A percentile compares a stretch with the other conserved stretches of the same genome.
phyloP scores from a whole-genome alignment of 37 sponge, comb jelly and placozoan genomes.

The Aphrocallistes beatrix region DNA sequence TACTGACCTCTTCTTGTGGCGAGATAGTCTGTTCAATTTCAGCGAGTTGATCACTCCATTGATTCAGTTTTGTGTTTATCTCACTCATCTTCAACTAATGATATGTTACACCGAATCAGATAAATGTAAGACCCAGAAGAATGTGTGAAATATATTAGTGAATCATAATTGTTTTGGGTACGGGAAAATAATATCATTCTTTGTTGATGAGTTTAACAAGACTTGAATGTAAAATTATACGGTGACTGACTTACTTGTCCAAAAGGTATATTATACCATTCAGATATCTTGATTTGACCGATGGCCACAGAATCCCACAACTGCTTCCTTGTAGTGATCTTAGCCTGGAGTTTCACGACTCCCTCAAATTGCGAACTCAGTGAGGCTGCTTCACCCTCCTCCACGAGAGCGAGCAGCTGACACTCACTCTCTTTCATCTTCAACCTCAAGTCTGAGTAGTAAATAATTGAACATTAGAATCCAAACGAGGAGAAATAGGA shows the following conservation, averaged over 20 bases:
- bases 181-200: too few relatives aligned
- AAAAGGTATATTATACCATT: neutral
- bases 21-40: neutral
- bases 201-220: too few relatives aligned
- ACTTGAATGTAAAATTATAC: too few relatives aligned
- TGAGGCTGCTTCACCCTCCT: neutral
- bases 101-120: too few relatives aligned
- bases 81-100: neutral
- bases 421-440: neutral
- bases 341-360: neutral
- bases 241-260: neutral
- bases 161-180: too few relatives aligned
- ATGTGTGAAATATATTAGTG: too few relatives aligned
- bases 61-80: neutral
- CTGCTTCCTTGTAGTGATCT: neutral
- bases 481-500: neutral
- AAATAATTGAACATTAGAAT: neutral
- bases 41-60: neutral
- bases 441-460: neutral
- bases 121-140: too few relatives aligned
- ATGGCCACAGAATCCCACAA: slow-evolving; percentile 8
- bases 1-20: neutral
- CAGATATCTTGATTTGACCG: neutral
- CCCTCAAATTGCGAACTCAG: neutral
- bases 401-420: neutral